A percentile compares a stretch with the other conserved stretches of the same genome.
phyloP scores from a whole-genome alignment of 2,113 vertebrate genomes.

The Pionites leucogaster region DNA sequence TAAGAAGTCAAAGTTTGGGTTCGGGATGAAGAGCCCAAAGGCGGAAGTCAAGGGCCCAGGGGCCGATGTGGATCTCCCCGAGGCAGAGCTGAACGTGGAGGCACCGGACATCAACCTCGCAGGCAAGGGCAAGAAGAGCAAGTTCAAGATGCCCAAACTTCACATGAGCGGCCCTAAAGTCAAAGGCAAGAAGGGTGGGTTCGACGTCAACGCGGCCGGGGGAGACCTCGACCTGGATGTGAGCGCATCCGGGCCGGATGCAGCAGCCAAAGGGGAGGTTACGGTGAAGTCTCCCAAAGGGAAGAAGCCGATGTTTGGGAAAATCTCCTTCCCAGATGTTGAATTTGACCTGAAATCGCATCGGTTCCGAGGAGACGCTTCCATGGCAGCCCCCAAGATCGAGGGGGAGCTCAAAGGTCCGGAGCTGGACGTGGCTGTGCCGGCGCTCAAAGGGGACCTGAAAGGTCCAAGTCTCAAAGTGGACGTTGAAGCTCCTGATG shows the following conservation, averaged over 20 bases:
- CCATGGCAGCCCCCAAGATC: conserved; percentile 51
- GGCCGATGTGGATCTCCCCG: conserved; percentile 57
- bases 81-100: conserved; percentile 77
- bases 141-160: conserved; percentile 89
- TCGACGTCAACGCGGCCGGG: conserved; percentile 72
- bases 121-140: conserved; percentile 87
- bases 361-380: conserved; percentile 77
- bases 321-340: conserved; percentile 90
- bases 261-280: conserved; percentile 66
- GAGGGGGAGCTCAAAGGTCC: conserved; percentile 72
- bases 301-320: conserved; percentile 89
- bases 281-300: conserved; percentile 75
- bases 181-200: conserved; percentile 81
- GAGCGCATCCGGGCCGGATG: conserved; percentile 30
- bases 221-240: conserved; percentile 69
- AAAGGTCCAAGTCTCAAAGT: conserved; percentile 31
- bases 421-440: conserved; percentile 65
- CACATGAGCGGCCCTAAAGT: conserved; percentile 83
- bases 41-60: conserved; percentile 60
- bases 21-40: conserved; percentile 78
- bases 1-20: conserved; percentile 80
- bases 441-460: conserved; percentile 8
- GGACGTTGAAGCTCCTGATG: conserved; percentile 67
- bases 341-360: conserved; percentile 92
- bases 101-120: conserved; percentile 71